Base-by-base conservation (phyloP, 2,797 vertebrate species). In the Trachops cirrhosus region DNA sequence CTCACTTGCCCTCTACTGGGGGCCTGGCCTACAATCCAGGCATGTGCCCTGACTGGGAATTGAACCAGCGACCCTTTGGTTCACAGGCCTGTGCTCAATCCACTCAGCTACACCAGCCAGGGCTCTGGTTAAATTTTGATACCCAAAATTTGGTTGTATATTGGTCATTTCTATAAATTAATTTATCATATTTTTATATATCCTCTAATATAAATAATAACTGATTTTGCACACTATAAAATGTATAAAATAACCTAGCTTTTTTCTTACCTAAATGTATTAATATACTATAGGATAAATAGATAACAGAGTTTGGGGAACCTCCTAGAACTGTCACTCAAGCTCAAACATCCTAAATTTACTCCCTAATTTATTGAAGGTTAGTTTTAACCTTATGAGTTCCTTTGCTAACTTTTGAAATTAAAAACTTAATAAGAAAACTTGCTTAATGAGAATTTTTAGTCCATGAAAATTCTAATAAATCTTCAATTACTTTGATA, bases 401-500 rank as follows among this genome's bases (percentile, higher is more conserved):
- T 4, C 9, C 95, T 91, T 59, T 95, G 32, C 15, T 90, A 79
- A 79, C 1, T 57, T 46, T 89, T 73, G 68, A 4, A 80, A 84
- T 84, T 77, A 87, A 93, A 94, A 85, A 2, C 0, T 86, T 95
- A 59, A 48, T 59, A 91, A 83, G 57, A 46, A 88, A 74, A 9
- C 6, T 44, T 64, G 9, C 6, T 37, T 73, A 82, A 75, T 22
- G 41, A 5, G 18, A 92, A 34, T 68, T 15, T 52, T 83, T 82
- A 91, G 78, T 79, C 29, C 59, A 34, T 59, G 26, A 71, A 18
- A 73, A 73, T 92, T 92, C 92, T 92, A 93, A 37, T 80, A 90
- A 74, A 79, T 67, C 34, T 86, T 6, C 70, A 75, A 57, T 82
- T 86, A 73, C 22, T 50, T 95, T 87, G 75, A 79, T 86, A 50